Evolutionary conservation across 2,888 invertebrate species (phyloP).

Genomic region (Panopea generosa): DNA sequence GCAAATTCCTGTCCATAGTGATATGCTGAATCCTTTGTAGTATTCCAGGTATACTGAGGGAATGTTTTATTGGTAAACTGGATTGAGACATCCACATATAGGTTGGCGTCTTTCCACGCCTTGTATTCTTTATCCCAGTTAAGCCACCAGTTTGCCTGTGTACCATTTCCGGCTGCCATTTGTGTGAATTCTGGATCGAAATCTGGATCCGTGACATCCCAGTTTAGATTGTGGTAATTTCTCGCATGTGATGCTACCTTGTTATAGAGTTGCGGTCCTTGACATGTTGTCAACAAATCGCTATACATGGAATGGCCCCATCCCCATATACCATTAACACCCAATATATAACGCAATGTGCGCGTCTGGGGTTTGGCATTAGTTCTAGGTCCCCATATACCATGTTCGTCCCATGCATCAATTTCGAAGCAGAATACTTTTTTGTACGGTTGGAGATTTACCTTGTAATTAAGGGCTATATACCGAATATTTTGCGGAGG

Average conservation of each 20-base stretch:
- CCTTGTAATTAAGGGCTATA: conserved; percentile 57
- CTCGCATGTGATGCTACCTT: conserved; percentile 69
- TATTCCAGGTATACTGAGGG: conserved; percentile 64
- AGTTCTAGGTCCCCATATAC: conserved; percentile 58
- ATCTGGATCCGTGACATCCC: conserved; percentile 73
- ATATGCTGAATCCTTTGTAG: conserved; percentile 58
- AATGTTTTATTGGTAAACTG: conserved; percentile 70
- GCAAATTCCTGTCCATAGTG: conserved; percentile 70
- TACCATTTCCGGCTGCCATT: conserved; percentile 70
- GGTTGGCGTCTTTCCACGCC: conserved; percentile 64
- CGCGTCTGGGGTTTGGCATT: conserved; percentile 49
- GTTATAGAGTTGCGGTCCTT: conserved; percentile 69
- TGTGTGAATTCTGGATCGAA: conserved; percentile 60
- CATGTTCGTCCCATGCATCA: conserved; percentile 67
- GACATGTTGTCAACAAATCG: conserved; percentile 26
- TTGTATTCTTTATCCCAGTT: conserved; percentile 76
- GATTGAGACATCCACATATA: conserved; percentile 68
- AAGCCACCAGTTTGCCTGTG: conserved; percentile 69
- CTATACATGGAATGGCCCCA: conserved; percentile 71
- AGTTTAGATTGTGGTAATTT: conserved; percentile 73
- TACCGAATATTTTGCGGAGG: conserved; percentile 36
- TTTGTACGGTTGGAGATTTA: conserved; percentile 39
- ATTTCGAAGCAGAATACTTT: conserved; percentile 71
- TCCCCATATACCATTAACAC: conserved; percentile 77
- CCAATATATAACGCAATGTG: conserved; percentile 63